Conservation (phyloP, 2,888 invertebrate species). For the Andrena camellia region DNA sequence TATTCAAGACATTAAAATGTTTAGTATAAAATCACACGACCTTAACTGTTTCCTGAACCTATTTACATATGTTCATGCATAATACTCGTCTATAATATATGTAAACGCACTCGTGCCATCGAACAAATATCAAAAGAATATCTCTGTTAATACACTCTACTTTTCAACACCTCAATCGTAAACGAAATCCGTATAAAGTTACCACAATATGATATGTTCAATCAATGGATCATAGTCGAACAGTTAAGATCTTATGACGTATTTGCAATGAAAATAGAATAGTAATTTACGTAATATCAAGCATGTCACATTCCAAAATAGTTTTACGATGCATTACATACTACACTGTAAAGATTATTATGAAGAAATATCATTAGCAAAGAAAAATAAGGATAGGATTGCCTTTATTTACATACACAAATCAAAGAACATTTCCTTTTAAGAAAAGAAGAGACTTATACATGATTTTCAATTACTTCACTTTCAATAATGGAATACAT, state of each 20-base stretch:
- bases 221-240: slow-evolving; percentile 28
- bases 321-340: slow-evolving; percentile 51
- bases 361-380: slow-evolving; percentile 45
- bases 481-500: slow-evolving; percentile 18
- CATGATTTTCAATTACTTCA: slow-evolving; percentile 33
- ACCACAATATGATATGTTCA: neutral
- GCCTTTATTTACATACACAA: slow-evolving; percentile 56
- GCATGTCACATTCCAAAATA: slow-evolving; percentile 50
- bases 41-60: slow-evolving; percentile 55
- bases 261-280: slow-evolving; percentile 34
- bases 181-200: slow-evolving; percentile 1
- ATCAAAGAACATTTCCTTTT: slow-evolving; percentile 15
- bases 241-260: slow-evolving; percentile 53
- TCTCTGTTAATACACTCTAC: neutral
- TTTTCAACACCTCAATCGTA: slow-evolving; percentile 3
- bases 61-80: slow-evolving; percentile 26
- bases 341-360: slow-evolving; percentile 49
- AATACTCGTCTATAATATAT: slow-evolving; percentile 17
- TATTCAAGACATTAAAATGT: slow-evolving; percentile 69
- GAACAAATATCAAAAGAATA: slow-evolving; percentile 13
- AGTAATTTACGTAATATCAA: slow-evolving; percentile 46
- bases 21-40: slow-evolving; percentile 61
- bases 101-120: slow-evolving; percentile 19
- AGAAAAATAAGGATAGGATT: slow-evolving; percentile 50
- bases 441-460: slow-evolving; percentile 22